Evolutionary conservation across 2,888 invertebrate species (phyloP), one percentile per base, ranked within the genome.

Genomic region (Andrena minutula): DNA sequence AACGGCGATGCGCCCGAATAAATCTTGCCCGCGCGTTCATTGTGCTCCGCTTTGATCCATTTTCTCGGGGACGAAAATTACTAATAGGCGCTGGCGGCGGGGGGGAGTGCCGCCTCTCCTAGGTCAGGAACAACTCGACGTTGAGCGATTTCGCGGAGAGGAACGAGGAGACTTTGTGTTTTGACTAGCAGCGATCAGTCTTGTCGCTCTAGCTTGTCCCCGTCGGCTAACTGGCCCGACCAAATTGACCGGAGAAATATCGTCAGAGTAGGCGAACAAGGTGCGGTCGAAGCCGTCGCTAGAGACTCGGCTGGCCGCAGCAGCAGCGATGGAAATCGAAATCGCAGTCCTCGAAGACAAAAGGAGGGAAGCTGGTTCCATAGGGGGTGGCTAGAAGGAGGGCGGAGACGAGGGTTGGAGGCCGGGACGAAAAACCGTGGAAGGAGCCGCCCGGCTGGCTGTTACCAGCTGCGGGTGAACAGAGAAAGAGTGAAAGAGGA

Each of bases 321-420:
- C 7, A 30, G 58, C n/a, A 4, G 26, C 32, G 81, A 74, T 77
- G 81, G 20, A 71, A 69, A 77, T 68, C 68, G 65, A 74, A 69
- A 77, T 68, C 64, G 65, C 12, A 47, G 61, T 12, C 28, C 23
- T 49, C 8, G 56, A 53, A 70, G 73, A 73, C 79, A 75, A 84
- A 84, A 75, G 84, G 47, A 70, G 69, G 56, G 47, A 26, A 30
- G 32, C 51, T 12, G 41, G 32, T 10, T 23, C 56, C 69, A 20
- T 16, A 69, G 53, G 26, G 28, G 56, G 49, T 63, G 56, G 66
- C 16, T n/a, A 12, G 60, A 26, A 20, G 16, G n/a, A 53, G 23
- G 53, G 53, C n/a, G 23, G 53, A 51, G 51, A 26, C 7, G 16
- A 53, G 64, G 64, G 74, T 7, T 7, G 69, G 51, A 66, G 64